Conservation (phyloP, 2,113 vertebrate species). For the Pollimyrus isidori region DNA sequence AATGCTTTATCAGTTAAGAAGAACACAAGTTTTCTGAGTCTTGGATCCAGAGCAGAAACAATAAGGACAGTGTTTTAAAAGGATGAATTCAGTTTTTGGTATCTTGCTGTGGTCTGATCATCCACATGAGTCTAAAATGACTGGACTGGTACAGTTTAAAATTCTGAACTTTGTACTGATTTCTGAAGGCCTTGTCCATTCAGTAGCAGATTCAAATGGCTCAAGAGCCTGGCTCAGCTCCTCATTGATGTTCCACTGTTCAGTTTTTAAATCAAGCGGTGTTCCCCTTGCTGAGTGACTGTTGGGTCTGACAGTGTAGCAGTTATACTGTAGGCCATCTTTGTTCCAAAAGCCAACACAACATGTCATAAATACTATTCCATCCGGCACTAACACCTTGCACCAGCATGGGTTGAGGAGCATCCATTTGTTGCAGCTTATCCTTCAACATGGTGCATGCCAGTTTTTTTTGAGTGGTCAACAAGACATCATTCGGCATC, state of each 20-base stretch:
- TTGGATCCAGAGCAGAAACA: neutral
- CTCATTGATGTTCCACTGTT: slow-evolving; percentile 14
- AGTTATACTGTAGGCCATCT: slow-evolving; percentile 25
- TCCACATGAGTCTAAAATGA: neutral
- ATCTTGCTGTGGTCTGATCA: neutral
- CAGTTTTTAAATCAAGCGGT: slow-evolving; percentile 22
- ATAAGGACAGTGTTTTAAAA: neutral
- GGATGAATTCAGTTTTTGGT: neutral
- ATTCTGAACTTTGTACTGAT: neutral
- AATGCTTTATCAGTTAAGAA: neutral
- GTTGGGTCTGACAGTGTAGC: slow-evolving; percentile 16
- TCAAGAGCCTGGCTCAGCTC: neutral
- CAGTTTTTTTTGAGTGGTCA: neutral
- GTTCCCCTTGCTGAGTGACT: slow-evolving; percentile 18
- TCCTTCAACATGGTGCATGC: slow-evolving; percentile 8
- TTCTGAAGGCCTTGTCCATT: neutral
- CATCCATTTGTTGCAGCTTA: slow-evolving; percentile 29
- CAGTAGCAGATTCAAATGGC: neutral
- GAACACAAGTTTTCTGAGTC: neutral
- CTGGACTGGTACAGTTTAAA: neutral
- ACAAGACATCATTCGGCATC: neutral
- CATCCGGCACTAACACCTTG: slow-evolving; percentile 13
- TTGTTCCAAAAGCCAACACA: slow-evolving; percentile 23
- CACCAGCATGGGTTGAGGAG: slow-evolving; percentile 10
- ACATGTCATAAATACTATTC: slow-evolving; percentile 23